phyloP scores from a whole-genome alignment of 2,888 invertebrate species.

The Drosophila rellima region DNA sequence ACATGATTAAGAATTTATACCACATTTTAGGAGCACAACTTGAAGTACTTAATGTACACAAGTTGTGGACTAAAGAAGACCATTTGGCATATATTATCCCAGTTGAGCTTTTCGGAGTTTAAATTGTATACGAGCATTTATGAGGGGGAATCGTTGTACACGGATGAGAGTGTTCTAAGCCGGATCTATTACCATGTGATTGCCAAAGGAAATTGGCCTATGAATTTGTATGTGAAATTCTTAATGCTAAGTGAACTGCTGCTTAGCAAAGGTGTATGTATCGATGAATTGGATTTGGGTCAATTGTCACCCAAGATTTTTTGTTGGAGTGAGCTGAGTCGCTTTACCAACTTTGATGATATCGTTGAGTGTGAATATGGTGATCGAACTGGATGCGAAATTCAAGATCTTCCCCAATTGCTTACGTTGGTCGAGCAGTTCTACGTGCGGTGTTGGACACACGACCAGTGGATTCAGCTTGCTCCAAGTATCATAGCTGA shows the following conservation, averaged over 20 bases:
- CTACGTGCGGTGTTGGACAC: constrained; percentile 59
- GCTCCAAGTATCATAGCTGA: constrained; percentile 42
- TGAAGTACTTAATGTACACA: constrained; percentile 48
- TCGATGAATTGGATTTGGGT: constrained; percentile 32
- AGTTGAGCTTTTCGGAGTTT: constrained; percentile 49
- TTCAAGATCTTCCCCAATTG: constrained; percentile 15
- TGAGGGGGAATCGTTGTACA: constrained; percentile 25
- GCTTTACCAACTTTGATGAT: constrained; percentile 45
- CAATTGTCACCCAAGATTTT: constrained; percentile 65
- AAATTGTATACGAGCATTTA: constrained; percentile 49
- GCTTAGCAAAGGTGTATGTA: constrained; percentile 47
- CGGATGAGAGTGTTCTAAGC: constrained; percentile 10
- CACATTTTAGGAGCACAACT: constrained; percentile 48
- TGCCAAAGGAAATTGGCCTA: constrained; percentile 57
- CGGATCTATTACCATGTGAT: constrained; percentile 46
- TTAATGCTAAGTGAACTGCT: constrained; percentile 37
- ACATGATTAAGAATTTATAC: neutral
- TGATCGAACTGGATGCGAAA: constrained; percentile 16
- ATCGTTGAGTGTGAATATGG: constrained; percentile 40
- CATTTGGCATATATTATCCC: constrained; percentile 58
- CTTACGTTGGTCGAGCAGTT: constrained; percentile 26
- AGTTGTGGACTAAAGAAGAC: constrained; percentile 38
- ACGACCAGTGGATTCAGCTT: constrained; percentile 51
- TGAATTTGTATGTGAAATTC: constrained; percentile 48
- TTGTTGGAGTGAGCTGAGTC: constrained; percentile 48